Base-by-base conservation (phyloP, 2,113 vertebrate species). In the Lepidiolamprologus cunningtoni region DNA sequence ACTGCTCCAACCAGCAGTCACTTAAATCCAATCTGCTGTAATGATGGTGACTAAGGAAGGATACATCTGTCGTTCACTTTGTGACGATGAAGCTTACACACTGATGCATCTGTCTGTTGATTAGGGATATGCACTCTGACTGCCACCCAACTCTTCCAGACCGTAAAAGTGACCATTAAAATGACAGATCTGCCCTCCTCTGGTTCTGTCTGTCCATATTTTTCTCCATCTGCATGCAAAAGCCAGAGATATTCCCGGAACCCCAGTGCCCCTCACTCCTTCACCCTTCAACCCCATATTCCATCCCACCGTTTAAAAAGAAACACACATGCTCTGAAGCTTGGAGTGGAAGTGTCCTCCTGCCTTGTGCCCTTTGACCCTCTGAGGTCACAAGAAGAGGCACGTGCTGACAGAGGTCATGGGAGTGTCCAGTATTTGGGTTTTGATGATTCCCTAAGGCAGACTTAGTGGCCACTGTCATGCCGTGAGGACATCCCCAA, bases 121-220 rank as follows among this genome's bases (percentile, higher is more conserved):
- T 68, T 68, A 68, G 33, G 33, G 40, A 87, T 10, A 87, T 63
- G 26, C 87, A 35, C 83, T 90, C 87, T 91, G 89, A 81, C 86
- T 82, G 50, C 87, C 87, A 85, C 94, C 84, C 86, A 80, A 17
- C 66, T 92, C 92, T 91, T 87, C 61, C 87, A n/a, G 61, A 58
- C 89, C 53, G 4, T 95, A 94, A 95, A 95, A 95, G 86, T 89
- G 91, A 83, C 93, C 90, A 94, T 96, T 95, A 95, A 94, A 92
- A 92, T 95, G 93, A 96, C 80, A 63, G 89, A 95, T 93, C 73
- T 81, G 53, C 68, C 83, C 26, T 71, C 84, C 63, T 17, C 45
- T 42, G 33, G 58, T 63, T 79, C 84, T 66, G 28, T 86, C 58
- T 84, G 50, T 80, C 55, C 73, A 78, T 23, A 52, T 80, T 82